Percentiles rank a stretch among this genome's conserved stretches.
phyloP scores from a whole-genome alignment of 2,113 vertebrate genomes.

The Upupa epops region DNA sequence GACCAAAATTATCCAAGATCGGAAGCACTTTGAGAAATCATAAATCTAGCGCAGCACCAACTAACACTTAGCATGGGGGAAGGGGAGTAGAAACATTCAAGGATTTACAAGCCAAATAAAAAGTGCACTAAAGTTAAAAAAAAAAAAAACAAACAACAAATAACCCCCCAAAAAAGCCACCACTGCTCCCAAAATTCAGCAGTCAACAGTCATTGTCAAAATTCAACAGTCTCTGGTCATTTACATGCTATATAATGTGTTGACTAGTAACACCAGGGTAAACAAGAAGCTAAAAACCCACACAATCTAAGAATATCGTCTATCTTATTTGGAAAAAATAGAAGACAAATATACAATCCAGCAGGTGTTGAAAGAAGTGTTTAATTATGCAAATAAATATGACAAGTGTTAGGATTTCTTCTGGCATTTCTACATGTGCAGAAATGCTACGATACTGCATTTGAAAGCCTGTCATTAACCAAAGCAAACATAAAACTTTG shows the following conservation, averaged over 20 bases:
- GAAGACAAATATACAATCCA: not conserved
- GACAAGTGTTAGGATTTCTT: not conserved
- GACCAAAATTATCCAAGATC: not conserved
- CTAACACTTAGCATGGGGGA: not conserved
- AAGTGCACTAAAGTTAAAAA: not conserved
- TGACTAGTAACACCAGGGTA: not conserved
- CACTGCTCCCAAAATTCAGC: not conserved
- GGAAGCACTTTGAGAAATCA: not conserved
- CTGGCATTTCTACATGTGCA: accelerated
- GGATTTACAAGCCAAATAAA: not conserved
- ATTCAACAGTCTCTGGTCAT: not conserved
- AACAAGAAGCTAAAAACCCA: not conserved
- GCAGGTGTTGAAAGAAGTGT: not conserved
- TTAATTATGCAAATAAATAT: not conserved
- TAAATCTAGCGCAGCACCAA: not conserved
- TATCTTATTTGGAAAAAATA: not conserved
- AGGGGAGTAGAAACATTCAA: not conserved
- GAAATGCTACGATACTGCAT: not conserved
- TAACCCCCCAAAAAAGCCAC: not conserved
- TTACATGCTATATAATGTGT: not conserved
- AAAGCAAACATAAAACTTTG: not conserved
- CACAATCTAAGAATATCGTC: not conserved
- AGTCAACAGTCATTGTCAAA: too few relatives aligned
- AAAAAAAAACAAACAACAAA: not conserved
- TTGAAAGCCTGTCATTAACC: not conserved